These are phyloP conservation scores for Ormyrus nitidulus DNA, from an alignment of 2,888 invertebrate genomes.

Conservation along the genomic window DNA sequence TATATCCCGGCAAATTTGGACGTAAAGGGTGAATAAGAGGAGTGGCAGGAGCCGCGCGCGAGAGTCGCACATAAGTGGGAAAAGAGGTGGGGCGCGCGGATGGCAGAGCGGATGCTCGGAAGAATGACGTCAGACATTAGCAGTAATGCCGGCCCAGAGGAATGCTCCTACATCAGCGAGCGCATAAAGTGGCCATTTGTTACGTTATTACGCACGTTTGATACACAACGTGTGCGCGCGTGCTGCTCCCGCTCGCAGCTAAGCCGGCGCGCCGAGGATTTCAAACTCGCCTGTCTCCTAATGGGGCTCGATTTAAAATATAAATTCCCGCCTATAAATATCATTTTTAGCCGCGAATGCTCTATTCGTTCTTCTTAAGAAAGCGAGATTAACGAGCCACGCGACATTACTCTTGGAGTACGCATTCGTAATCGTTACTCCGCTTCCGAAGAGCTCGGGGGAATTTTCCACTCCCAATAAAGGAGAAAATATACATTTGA, in stretches of 20 bases:
- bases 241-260: not conserved
- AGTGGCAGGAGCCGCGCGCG: slow-evolving; percentile 35
- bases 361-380: not conserved
- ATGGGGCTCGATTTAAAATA: slow-evolving; percentile 72
- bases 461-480: too few species aligned
- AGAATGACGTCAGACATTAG: slow-evolving; percentile 70
- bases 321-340: slow-evolving; percentile 69
- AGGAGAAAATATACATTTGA: too few species aligned
- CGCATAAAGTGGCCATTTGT: slow-evolving; percentile 71
- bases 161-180: slow-evolving; percentile 61
- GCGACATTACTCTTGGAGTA: too few species aligned
- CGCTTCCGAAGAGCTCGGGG: too few species aligned
- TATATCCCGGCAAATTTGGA: slow-evolving; percentile 31
- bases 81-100: slow-evolving; percentile 5
- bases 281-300: slow-evolving; percentile 61
- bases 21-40: slow-evolving; percentile 52
- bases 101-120: slow-evolving; percentile 47
- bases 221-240: slow-evolving; percentile 63
- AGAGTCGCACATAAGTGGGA: slow-evolving; percentile 37
- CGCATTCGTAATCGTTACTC: too few species aligned
- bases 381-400: too few species aligned
- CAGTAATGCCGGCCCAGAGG: slow-evolving; percentile 64
- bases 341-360: slow-evolving; percentile 44
- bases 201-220: slow-evolving; percentile 71
- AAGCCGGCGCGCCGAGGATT: slow-evolving; percentile 29